Conservation (phyloP, 2,113 vertebrate genomes). For the Larimichthys polyactis region DNA sequence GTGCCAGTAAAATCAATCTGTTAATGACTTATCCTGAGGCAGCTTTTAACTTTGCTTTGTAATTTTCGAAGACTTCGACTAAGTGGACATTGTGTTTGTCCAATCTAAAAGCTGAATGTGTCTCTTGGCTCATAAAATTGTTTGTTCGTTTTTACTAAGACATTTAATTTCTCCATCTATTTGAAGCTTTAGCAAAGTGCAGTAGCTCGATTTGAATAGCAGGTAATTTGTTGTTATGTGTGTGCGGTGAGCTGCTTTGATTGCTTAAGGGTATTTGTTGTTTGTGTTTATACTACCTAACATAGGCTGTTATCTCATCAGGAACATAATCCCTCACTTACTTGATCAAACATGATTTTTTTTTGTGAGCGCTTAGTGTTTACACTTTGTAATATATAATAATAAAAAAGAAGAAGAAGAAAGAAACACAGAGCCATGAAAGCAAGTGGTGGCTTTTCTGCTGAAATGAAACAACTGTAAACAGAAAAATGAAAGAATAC, state of each 20-base stretch:
- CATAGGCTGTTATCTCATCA: constrained; percentile 6
- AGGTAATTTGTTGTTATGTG: constrained; percentile 46
- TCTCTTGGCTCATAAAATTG: constrained; percentile 43
- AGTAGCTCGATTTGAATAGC: constrained; percentile 38
- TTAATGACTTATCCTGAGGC: constrained; percentile 29
- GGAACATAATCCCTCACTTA: constrained; percentile 2
- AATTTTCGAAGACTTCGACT: constrained; percentile 27
- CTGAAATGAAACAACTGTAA: neutral
- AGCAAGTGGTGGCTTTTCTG: neutral
- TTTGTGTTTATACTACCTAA: constrained; percentile 7
- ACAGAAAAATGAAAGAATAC: neutral
- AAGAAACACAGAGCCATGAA: neutral
- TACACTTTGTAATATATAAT: neutral
- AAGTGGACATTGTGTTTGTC: constrained; percentile 32
- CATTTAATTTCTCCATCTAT: constrained; percentile 34
- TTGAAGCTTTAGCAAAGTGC: constrained; percentile 40
- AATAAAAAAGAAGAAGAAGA: neutral
- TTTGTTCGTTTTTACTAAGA: constrained; percentile 2
- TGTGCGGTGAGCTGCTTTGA: constrained; percentile 21
- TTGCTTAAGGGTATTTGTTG: constrained; percentile 14
- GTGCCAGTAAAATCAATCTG: constrained; percentile 31
- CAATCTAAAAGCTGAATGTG: constrained; percentile 31
- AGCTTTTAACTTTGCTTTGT: constrained; percentile 28
- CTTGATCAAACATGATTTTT: constrained; percentile 13
- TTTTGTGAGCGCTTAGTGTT: neutral